A percentile compares a stretch with the other conserved stretches of the same genome.
Evolutionary conservation across 2,888 invertebrate species (phyloP).

Genomic region (Automeris io): DNA sequence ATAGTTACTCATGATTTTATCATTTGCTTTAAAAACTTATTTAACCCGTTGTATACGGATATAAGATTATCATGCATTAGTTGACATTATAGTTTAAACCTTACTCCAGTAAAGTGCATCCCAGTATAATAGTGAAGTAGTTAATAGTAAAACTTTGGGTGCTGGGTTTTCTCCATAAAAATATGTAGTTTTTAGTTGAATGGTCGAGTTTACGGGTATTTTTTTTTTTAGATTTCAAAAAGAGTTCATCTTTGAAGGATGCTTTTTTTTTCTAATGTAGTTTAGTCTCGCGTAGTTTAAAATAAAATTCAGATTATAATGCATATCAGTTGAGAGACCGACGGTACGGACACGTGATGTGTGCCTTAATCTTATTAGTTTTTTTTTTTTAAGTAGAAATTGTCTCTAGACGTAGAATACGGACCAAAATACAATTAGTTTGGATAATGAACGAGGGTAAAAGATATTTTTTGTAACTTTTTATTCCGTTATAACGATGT

Average conservation of each 20-base stretch:
- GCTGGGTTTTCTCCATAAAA: constrained; percentile 46
- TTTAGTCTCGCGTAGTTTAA: constrained; percentile 42
- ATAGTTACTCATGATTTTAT: not conserved
- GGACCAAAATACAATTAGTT: constrained; percentile 64
- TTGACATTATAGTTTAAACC: constrained; percentile 21
- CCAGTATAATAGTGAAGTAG: constrained; percentile 64
- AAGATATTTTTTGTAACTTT: constrained; percentile 69
- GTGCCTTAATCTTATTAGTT: constrained; percentile 62
- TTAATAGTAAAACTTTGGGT: constrained; percentile 55
- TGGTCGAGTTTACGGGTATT: constrained; percentile 29
- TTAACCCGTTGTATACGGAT: not conserved
- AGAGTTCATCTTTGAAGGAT: constrained; percentile 13
- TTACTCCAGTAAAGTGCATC: constrained; percentile 66
- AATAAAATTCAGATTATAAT: constrained; percentile 31
- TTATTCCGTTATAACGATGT: constrained; percentile 47
- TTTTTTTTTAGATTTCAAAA: constrained; percentile 3
- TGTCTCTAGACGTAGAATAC: constrained; percentile 43
- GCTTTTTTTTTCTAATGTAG: constrained; percentile 47
- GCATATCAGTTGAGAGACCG: constrained; percentile 59
- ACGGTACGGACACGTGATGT: constrained; percentile 59
- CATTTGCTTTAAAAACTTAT: not conserved
- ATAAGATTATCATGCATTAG: constrained; percentile 1
- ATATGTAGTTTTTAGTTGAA: constrained; percentile 37
- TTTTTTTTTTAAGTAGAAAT: constrained; percentile 31
- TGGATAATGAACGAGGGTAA: constrained; percentile 27